phyloP scores from a whole-genome alignment of 2,113 vertebrate genomes.

The Campylomormyrus tamandua region DNA sequence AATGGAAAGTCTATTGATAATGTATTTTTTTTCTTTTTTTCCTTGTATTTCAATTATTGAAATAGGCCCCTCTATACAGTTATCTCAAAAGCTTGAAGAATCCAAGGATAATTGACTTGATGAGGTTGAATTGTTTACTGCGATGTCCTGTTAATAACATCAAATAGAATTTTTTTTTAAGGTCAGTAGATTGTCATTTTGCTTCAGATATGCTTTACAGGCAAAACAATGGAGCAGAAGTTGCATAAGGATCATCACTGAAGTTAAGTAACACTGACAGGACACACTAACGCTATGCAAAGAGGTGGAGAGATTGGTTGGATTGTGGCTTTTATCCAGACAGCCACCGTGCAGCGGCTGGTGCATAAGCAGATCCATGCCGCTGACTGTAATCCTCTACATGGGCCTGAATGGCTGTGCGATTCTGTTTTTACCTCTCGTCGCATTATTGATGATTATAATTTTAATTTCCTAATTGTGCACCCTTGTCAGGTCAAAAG shows the following conservation, averaged over 20 bases:
- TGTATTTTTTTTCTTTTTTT: background rate
- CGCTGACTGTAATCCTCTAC: background rate
- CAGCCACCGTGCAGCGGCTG: background rate
- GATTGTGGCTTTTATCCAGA: background rate
- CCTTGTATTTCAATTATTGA: background rate
- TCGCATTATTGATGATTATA: background rate
- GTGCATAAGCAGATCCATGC: background rate
- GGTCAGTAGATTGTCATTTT: background rate
- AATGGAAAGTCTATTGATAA: background rate
- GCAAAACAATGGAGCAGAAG: background rate
- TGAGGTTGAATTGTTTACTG: background rate
- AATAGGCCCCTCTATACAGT: background rate
- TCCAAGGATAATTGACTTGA: background rate
- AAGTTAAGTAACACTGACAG: background rate
- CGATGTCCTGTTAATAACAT: background rate
- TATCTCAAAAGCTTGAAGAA: background rate
- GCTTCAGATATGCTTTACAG: background rate
- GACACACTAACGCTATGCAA: background rate
- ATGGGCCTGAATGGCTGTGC: background rate
- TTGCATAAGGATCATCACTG: background rate
- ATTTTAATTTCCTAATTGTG: background rate
- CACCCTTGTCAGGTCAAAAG: background rate
- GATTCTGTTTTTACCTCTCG: background rate
- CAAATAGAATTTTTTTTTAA: background rate
- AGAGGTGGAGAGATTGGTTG: background rate